phyloP scores from a whole-genome alignment of 2,113 vertebrate genomes.

The Trogon melanurus region DNA sequence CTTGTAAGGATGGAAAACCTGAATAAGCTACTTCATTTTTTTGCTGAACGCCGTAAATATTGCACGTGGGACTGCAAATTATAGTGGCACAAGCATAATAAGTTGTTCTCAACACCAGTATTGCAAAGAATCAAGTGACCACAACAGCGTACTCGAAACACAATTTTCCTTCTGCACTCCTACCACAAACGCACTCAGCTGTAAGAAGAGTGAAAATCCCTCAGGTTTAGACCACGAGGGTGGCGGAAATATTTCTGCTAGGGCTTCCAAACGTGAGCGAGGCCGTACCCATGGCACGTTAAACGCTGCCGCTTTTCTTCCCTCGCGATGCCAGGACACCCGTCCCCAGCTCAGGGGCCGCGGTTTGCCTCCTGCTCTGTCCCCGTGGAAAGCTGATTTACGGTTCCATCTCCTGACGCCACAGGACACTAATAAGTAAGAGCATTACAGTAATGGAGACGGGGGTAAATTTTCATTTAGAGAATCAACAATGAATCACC shows the following conservation, averaged over 20 bases:
- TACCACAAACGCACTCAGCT: neutral
- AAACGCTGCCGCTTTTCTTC: accelerated
- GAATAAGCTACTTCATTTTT: neutral
- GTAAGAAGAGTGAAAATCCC: neutral
- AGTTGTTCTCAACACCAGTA: neutral
- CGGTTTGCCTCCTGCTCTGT: neutral
- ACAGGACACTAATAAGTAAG: neutral
- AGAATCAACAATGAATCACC: neutral
- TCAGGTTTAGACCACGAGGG: neutral
- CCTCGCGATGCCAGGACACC: accelerated
- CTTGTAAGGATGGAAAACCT: neutral
- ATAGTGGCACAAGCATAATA: neutral
- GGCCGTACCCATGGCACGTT: accelerated
- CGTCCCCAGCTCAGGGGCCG: neutral
- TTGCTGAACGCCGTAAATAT: neutral
- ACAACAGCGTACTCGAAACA: neutral
- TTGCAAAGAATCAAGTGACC: neutral
- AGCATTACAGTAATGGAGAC: neutral
- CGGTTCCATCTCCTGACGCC: neutral
- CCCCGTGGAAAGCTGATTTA: neutral
- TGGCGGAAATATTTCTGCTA: neutral
- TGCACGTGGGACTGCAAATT: neutral
- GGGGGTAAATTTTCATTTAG: neutral
- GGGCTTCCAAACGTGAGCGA: neutral
- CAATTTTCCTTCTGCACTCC: neutral